Percentiles rank a stretch among this genome's conserved stretches.
phyloP scores from a whole-genome alignment of 2,888 invertebrate genomes.

The Netelia melanura region DNA sequence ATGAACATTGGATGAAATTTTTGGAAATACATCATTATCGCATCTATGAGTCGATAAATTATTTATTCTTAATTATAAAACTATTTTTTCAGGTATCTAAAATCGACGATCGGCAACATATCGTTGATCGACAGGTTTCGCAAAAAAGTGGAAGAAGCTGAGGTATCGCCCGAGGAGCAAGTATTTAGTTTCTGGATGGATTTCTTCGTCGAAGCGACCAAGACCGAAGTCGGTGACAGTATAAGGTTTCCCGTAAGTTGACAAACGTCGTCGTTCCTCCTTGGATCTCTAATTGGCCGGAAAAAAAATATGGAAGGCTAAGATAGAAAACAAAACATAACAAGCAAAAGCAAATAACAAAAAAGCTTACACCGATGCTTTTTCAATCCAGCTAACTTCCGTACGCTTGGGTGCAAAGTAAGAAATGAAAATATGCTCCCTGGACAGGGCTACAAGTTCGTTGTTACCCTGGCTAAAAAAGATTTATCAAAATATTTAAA shows the following conservation, averaged over 20 bases:
- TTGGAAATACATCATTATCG: no score
- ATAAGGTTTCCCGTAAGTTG: conserved; percentile 95
- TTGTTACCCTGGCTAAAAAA: conserved; percentile 30
- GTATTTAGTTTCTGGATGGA: conserved; percentile 99
- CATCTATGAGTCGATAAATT: no score
- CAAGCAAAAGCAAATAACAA: not conserved
- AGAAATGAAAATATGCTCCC: conserved; percentile 67
- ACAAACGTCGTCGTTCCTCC: conserved; percentile 74
- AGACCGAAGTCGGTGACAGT: conserved; percentile 91
- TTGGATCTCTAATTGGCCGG: conserved; percentile 73
- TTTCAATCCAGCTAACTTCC: conserved; percentile 76
- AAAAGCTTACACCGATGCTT: conserved; percentile 73
- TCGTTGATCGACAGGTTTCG: conserved; percentile 96
- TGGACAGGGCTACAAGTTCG: conserved; percentile 14
- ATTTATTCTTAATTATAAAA: no score
- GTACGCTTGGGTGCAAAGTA: conserved; percentile 76
- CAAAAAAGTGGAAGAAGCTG: conserved; percentile 91
- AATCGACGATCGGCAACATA: conserved; percentile 98
- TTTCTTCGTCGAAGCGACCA: conserved; percentile 97
- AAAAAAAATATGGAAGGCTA: conserved; percentile 22
- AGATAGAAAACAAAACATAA: conserved; percentile 7
- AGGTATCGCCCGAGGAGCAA: conserved; percentile 92
- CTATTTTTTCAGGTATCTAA: conserved; percentile 90
- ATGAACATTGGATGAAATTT: not conserved
- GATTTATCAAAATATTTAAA: not conserved